Evolutionary conservation across 2,888 invertebrate genomes (phyloP).

Genomic region (Temnothorax ravouxi): DNA sequence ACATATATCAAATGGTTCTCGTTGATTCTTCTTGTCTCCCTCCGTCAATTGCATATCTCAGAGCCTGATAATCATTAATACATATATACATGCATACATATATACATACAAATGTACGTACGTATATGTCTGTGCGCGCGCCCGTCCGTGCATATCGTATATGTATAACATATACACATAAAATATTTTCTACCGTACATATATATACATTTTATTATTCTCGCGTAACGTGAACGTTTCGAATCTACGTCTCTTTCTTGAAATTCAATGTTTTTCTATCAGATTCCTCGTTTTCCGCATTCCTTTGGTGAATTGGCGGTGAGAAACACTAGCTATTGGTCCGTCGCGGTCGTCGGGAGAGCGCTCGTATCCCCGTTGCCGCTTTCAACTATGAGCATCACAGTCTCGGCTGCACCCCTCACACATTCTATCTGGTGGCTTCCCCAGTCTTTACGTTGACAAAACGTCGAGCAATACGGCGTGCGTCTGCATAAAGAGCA

Average conservation of each 20-base stretch:
- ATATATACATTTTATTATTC: slow-evolving; percentile 63
- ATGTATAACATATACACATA: slow-evolving; percentile 40
- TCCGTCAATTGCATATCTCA: background rate
- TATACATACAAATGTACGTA: background rate
- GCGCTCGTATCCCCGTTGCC: slow-evolving; percentile 81
- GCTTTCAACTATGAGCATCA: slow-evolving; percentile 95
- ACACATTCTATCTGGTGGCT: slow-evolving; percentile 95
- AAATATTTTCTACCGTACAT: slow-evolving; percentile 68
- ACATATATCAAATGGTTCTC: background rate
- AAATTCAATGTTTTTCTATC: slow-evolving; percentile 59
- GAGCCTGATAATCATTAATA: background rate
- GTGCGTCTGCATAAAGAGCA: slow-evolving; percentile 95
- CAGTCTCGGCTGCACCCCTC: slow-evolving; percentile 91
- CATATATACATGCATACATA: background rate
- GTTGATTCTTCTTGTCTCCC: background rate
- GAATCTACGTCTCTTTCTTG: slow-evolving; percentile 69
- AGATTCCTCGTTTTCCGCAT: slow-evolving; percentile 66
- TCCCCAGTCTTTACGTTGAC: slow-evolving; percentile 96
- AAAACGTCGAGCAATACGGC: slow-evolving; percentile 96
- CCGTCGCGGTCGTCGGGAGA: slow-evolving; percentile 79
- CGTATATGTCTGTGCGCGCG: background rate
- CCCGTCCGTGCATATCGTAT: background rate
- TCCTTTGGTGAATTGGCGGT: slow-evolving; percentile 78
- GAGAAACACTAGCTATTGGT: slow-evolving; percentile 84
- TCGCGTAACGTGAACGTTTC: slow-evolving; percentile 32